phyloP scores from a whole-genome alignment of 2,888 invertebrate genomes.

The Noctua janthina region DNA sequence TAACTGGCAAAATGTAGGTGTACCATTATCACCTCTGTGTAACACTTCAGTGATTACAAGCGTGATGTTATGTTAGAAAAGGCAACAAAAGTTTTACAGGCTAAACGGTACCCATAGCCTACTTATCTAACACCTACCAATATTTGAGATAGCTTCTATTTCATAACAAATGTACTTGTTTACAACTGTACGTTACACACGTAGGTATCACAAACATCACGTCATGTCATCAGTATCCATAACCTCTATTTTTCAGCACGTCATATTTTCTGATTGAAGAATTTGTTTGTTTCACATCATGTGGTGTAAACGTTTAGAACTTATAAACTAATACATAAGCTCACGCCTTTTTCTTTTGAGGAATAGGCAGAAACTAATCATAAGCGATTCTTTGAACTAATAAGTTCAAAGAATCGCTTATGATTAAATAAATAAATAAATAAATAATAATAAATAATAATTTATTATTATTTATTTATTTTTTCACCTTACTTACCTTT shows the following conservation, averaged over 20 bases:
- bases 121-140: background rate
- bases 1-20: too few species aligned
- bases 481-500: too few species aligned
- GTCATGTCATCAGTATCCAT: slow-evolving; percentile 11
- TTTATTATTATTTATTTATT: too few species aligned
- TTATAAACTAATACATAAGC: too few species aligned
- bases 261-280: slow-evolving; percentile 17
- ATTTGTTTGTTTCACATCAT: slow-evolving; percentile 23
- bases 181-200: slow-evolving; percentile 13
- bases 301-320: background rate
- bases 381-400: background rate
- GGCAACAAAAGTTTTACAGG: background rate
- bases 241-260: slow-evolving; percentile 1
- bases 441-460: too few species aligned
- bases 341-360: background rate
- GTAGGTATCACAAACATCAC: slow-evolving; percentile 35
- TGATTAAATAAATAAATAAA: too few species aligned
- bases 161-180: slow-evolving; percentile 50
- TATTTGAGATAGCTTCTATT: background rate
- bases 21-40: too few species aligned
- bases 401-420: too few species aligned
- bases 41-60: background rate
- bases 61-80: background rate
- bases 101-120: background rate
- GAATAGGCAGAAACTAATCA: background rate